Percentiles rank a stretch among this genome's conserved stretches.
Conservation (phyloP, 2,113 vertebrate genomes). For the Sylvilagus bachmani region DNA sequence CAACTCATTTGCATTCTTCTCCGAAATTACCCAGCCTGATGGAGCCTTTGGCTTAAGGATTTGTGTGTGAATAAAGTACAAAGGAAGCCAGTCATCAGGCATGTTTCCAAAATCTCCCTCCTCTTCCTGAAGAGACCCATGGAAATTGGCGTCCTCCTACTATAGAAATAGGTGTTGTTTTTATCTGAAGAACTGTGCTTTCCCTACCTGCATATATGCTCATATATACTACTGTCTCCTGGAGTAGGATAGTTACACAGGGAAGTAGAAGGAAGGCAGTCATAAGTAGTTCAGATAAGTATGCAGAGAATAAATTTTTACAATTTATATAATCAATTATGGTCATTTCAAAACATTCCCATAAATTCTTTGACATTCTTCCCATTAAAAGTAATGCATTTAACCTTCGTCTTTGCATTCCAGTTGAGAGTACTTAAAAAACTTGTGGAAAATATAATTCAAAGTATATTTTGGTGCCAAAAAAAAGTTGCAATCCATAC, state of each 20-base stretch:
- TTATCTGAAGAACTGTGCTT: background rate
- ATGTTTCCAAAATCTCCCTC: background rate
- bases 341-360: background rate
- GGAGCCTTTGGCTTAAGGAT: background rate
- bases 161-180: background rate
- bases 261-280: background rate
- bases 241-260: background rate
- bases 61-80: background rate
- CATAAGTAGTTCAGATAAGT: background rate
- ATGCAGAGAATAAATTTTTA: background rate
- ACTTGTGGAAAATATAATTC: too few relatives aligned
- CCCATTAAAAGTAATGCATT: background rate
- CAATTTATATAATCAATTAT: background rate
- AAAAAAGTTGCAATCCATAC: too few relatives aligned
- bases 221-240: background rate
- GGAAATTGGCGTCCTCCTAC: background rate
- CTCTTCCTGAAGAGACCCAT: background rate
- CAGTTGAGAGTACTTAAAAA: background rate
- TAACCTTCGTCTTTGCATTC: background rate
- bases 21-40: slow-evolving; percentile 22
- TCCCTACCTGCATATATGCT: background rate
- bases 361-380: background rate
- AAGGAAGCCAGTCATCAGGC: background rate
- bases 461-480: too few relatives aligned
- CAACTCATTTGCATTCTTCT: slow-evolving; percentile 28